phyloP scores from a whole-genome alignment of 2,113 vertebrate species.

The Origma solitaria region DNA sequence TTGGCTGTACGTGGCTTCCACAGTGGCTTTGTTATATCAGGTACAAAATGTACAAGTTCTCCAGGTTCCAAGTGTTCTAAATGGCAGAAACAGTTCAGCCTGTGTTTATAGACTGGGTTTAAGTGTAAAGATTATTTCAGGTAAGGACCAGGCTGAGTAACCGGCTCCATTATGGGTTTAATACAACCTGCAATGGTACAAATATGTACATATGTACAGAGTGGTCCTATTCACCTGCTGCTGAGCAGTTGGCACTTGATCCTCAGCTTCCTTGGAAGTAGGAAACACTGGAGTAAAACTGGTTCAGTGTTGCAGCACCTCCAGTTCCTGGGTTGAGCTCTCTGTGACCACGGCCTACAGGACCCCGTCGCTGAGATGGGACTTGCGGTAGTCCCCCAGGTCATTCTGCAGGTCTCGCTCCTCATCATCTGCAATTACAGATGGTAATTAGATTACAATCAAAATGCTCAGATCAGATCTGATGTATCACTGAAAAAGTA shows the following conservation, averaged over 20 bases:
- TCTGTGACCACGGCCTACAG: background rate
- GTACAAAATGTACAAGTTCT: constrained; percentile 67
- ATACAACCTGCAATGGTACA: constrained; percentile 62
- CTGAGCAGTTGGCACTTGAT: background rate
- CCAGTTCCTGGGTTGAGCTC: background rate
- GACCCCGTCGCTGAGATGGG: constrained; percentile 79
- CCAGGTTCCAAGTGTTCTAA: constrained; percentile 44
- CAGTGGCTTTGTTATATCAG: constrained; percentile 5
- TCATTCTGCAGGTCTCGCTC: constrained; percentile 91
- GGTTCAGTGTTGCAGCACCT: constrained; percentile 49
- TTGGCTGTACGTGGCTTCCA: constrained; percentile 33
- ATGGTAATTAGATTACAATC: background rate
- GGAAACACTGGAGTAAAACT: background rate
- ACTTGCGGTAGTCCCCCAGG: constrained; percentile 87
- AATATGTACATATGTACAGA: constrained; percentile 63
- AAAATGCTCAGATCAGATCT: background rate
- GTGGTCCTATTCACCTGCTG: background rate
- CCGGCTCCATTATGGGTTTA: constrained; percentile 44
- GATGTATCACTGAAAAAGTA: fast-evolving
- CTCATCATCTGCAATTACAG: constrained; percentile 84
- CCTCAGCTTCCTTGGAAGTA: constrained; percentile 5
- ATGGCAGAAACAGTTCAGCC: constrained; percentile 50
- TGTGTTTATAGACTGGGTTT: constrained; percentile 31
- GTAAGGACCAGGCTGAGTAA: constrained; percentile 25
- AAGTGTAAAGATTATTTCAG: constrained; percentile 39